Conservation (phyloP, 2,888 invertebrate species). For the Bellardia bayeri region DNA sequence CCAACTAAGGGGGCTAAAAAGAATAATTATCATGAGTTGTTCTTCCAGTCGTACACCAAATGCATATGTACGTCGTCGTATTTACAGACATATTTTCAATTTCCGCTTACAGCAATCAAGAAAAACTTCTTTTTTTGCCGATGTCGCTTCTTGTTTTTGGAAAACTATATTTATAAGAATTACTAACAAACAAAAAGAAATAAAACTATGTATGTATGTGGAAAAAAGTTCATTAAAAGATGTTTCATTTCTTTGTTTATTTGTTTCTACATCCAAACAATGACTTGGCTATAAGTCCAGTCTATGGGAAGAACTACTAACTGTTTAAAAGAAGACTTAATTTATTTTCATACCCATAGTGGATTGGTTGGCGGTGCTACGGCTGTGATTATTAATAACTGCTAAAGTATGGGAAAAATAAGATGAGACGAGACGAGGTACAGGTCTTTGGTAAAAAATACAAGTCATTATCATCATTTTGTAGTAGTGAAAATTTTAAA, state of each 20-base stretch:
- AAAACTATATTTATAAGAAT: background rate
- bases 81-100: conserved; percentile 41
- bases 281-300: conserved; percentile 14
- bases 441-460: conserved; percentile 11
- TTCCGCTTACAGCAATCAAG: conserved; percentile 56
- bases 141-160: conserved; percentile 14
- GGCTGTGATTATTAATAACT: conserved; percentile 12
- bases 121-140: conserved; percentile 34
- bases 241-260: conserved; percentile 29
- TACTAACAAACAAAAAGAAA: background rate
- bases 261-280: conserved; percentile 27
- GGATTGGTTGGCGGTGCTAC: background rate
- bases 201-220: background rate
- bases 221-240: conserved; percentile 44
- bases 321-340: conserved; percentile 37
- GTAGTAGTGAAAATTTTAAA: conserved; percentile 29
- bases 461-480: conserved; percentile 54
- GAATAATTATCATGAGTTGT: conserved; percentile 28
- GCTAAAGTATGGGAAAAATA: conserved; percentile 44
- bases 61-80: background rate
- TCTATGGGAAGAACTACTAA: conserved; percentile 35
- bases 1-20: conserved; percentile 9
- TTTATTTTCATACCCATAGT: conserved; percentile 30
- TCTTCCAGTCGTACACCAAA: background rate
- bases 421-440: background rate